A percentile compares a stretch with the other conserved stretches of the same genome.
These are phyloP conservation scores for Notoglanidium macrostoma DNA, from an alignment of 2,797 vertebrate species.

Conservation along the genomic window DNA sequence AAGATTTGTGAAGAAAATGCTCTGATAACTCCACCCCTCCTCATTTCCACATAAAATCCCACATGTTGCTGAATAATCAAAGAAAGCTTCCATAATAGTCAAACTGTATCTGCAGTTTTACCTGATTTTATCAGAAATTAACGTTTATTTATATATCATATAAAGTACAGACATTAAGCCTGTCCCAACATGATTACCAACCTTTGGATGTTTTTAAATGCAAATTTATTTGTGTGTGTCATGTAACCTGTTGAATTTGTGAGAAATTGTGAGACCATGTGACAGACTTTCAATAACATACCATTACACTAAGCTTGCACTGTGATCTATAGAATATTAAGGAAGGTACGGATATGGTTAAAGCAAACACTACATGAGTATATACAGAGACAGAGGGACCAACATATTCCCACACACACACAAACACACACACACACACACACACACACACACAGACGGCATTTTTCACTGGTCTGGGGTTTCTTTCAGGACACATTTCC, in stretches of 20 bases:
- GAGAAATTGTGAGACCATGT: neutral
- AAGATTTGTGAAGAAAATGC: neutral
- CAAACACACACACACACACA: neutral
- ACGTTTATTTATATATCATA: neutral
- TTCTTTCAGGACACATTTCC: constrained; percentile 28
- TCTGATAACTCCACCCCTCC: neutral
- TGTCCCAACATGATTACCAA: neutral
- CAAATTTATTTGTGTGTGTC: neutral
- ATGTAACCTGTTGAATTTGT: neutral
- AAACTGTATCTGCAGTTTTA: neutral
- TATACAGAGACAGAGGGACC: constrained; percentile 2
- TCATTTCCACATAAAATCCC: neutral
- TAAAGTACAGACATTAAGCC: neutral
- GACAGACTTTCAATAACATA: neutral
- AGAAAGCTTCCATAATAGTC: neutral
- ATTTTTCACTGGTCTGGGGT: constrained; percentile 16
- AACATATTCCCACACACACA: neutral
- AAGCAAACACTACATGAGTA: neutral
- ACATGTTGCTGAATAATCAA: neutral
- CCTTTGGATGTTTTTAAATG: neutral
- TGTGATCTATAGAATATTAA: neutral
- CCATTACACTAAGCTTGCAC: neutral
- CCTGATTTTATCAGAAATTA: neutral
- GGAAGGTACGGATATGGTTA: neutral
- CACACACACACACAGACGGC: neutral